Conservation (phyloP, 2,113 vertebrate species). For the Malurus elegans region DNA sequence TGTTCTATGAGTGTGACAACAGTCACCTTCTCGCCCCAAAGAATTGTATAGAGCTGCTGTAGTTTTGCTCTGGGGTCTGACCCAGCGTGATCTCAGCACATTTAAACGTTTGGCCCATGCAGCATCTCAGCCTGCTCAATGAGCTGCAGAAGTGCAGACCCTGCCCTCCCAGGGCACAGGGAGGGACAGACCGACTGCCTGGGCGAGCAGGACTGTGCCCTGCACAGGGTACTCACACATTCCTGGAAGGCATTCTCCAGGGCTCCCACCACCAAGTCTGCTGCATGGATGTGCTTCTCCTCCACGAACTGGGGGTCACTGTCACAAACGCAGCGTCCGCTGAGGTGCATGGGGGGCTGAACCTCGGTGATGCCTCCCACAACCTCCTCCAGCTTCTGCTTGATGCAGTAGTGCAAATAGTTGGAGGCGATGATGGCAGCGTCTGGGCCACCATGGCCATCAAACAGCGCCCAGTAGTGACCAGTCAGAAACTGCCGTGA, state of each 20-base stretch:
- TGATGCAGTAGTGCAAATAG: constrained; percentile 78
- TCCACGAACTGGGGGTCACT: constrained; percentile 76
- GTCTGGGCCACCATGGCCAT: constrained; percentile 74
- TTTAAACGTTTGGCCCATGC: background rate
- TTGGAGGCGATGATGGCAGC: constrained; percentile 77
- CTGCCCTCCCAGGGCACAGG: background rate
- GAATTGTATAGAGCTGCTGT: background rate
- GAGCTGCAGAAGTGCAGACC: background rate
- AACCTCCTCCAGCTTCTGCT: constrained; percentile 74
- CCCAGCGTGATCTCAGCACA: rapidly evolving
- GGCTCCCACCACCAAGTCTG: constrained; percentile 76
- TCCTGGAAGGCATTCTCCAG: constrained; percentile 78
- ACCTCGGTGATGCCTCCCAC: constrained; percentile 56
- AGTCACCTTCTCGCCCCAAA: background rate
- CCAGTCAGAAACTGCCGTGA: constrained; percentile 65
- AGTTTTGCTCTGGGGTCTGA: background rate
- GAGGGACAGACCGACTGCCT: background rate
- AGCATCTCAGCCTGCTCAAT: background rate
- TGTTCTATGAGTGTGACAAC: rapidly evolving
- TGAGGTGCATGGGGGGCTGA: constrained; percentile 77
- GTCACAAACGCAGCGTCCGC: constrained; percentile 52
- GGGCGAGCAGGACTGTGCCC: background rate
- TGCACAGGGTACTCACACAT: constrained; percentile 61
- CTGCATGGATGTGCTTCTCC: constrained; percentile 69
- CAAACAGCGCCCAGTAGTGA: constrained; percentile 79